Base-by-base conservation (phyloP, 1,140 invertebrate species). In the Aphelenchoides besseyi region DNA sequence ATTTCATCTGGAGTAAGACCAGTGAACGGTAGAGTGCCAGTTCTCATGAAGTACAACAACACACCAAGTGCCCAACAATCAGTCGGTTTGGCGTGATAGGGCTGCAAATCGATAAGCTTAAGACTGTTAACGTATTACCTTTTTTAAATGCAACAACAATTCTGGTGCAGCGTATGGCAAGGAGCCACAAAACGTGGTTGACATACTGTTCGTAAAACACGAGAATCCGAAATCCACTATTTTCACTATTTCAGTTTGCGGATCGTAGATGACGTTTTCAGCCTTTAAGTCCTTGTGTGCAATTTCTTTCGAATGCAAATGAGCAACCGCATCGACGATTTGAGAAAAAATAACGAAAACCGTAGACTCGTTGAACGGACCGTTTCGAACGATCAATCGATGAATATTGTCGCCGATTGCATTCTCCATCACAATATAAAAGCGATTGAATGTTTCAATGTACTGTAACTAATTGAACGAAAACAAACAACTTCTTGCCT, bases 261-360 rank as follows among this genome's bases (percentile, higher is more conserved):
- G 87, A 26, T 86, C 87, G 69, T 89, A 88, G 77, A 90, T 91
- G 0, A 90, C 89, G 83, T 92, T 92, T 86, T 93, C 92, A 16
- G 91, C 91, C 85, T 93, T 93, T 54, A 93, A 88, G 84, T 93
- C 92, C 63, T 92, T 87, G 86, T 93, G 92, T 75, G 92, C 90
- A 78, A 92, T 91, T 76, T 90, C 89, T 64, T 89, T 86, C 68
- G 87, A 88, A 82, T 90, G 89, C 89, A 61, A 61, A 8, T 66
- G 63, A 66, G 30, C 12, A 23, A 66, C 63, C 12, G 63, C 63
- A 2, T 16, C 30, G 63, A 66, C 63, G 32, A 66, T 12, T 66
- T 66, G 63, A 53, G 36, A 23, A 53, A 66, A 66, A 35, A 66
- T 26, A 12, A n/a, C 12, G 32, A 33, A n/a, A 23, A 35, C 63